phyloP scores from a whole-genome alignment of 2,888 invertebrate species.

The Dexiosoma caninum region DNA sequence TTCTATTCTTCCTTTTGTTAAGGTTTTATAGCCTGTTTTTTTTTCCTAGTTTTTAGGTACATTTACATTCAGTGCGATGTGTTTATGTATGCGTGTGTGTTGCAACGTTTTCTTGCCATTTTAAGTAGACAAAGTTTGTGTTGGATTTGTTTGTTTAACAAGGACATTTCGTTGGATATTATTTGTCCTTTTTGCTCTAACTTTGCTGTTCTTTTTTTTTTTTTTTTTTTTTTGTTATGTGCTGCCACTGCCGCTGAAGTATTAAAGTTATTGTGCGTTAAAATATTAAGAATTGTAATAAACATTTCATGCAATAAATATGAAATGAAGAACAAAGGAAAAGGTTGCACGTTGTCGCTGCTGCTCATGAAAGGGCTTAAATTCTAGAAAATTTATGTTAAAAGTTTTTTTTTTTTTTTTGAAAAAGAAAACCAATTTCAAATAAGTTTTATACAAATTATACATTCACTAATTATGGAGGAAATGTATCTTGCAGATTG shows the following conservation, averaged over 20 bases:
- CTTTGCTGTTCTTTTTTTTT: too few species aligned
- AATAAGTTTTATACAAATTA: constrained; percentile 15
- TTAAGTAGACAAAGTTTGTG: constrained; percentile 45
- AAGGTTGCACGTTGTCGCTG: constrained; percentile 1
- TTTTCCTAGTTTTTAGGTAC: background rate
- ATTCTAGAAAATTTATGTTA: constrained; percentile 29
- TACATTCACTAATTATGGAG: constrained; percentile 14
- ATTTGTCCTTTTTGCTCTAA: constrained; percentile 36
- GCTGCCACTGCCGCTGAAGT: background rate
- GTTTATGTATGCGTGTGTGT: constrained; percentile 11
- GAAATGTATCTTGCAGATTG: background rate
- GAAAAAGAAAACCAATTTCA: background rate
- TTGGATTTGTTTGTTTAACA: constrained; percentile 46
- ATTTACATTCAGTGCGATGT: background rate
- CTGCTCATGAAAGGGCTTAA: constrained; percentile 36
- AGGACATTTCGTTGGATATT: constrained; percentile 36
- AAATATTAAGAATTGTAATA: constrained; percentile 52
- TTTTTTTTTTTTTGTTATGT: background rate
- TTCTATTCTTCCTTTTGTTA: background rate
- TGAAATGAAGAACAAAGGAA: constrained; percentile 10
- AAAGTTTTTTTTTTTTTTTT: constrained; percentile 1
- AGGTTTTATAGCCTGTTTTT: background rate
- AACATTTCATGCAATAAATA: constrained; percentile 47
- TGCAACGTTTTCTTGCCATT: constrained; percentile 52
- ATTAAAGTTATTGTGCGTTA: constrained; percentile 52